phyloP scores from a whole-genome alignment of 2,113 vertebrate genomes.

The Nannospalax galili region DNA sequence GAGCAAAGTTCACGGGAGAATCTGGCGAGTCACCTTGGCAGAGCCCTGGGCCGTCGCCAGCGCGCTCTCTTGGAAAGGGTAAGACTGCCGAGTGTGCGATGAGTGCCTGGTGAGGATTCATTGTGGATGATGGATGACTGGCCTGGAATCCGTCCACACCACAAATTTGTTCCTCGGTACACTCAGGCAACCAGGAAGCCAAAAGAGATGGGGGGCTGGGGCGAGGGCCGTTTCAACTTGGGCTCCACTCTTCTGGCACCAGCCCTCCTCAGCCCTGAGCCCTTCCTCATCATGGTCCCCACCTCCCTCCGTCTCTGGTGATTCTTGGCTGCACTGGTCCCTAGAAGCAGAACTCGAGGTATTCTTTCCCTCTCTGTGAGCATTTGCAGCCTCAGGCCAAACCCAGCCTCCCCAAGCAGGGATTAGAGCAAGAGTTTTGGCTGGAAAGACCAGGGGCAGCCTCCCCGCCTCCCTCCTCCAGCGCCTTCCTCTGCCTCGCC shows the following conservation, averaged over 20 bases:
- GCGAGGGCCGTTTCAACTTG: not conserved
- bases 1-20: slow-evolving; percentile 60
- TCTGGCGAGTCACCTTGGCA: slow-evolving; percentile 69
- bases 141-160: slow-evolving; percentile 75
- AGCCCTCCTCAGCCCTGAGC: not conserved
- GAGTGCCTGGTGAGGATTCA: slow-evolving; percentile 49
- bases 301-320: not conserved
- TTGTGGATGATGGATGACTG: slow-evolving; percentile 67
- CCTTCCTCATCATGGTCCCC: not conserved
- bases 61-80: slow-evolving; percentile 33
- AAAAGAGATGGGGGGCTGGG: not conserved
- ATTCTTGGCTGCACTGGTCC: not conserved
- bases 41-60: slow-evolving; percentile 70
- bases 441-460: not conserved
- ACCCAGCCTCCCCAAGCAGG: not conserved
- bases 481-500: not conserved
- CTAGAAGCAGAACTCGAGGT: not conserved
- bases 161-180: slow-evolving; percentile 73
- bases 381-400: not conserved
- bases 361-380: not conserved
- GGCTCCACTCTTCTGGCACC: not conserved
- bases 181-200: slow-evolving; percentile 70
- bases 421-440: not conserved
- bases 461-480: not conserved
- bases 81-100: slow-evolving; percentile 31